Base-by-base conservation (phyloP, 2,888 invertebrate species). In the Apotomis turbidana region DNA sequence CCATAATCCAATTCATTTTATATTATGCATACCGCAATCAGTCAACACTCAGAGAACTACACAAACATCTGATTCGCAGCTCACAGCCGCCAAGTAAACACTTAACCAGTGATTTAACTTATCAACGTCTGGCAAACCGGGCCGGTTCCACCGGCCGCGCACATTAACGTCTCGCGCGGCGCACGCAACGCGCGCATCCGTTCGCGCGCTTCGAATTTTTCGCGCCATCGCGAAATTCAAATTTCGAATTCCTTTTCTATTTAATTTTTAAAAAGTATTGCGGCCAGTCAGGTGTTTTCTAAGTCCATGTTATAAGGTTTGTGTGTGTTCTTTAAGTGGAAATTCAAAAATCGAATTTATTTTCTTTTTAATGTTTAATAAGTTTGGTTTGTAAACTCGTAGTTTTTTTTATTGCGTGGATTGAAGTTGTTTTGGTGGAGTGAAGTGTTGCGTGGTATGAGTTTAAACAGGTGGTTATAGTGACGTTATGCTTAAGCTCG, bases 111-210 rank as follows among this genome's bases (percentile, higher is more conserved):
- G 61, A 68, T 67, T 71, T 68, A 71, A 71, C 66, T 71, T 71
- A 71, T 71, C 71, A 61, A n/a, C 27, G 62, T 12, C 60, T 55
- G 52, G 41, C 67, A 57, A 82, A 81, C 82, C 81, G 82, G 78
- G 78, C 77, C n/a, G 83, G 87, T 87, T 85, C 87, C 83, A 83
- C 78, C 77, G 83, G 82, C 84, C 81, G 78, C 85, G 85, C 86
- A 85, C 90, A 91, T 88, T 89, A 81, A 84, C 87, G 84, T 81
- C 82, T 76, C 76, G 84, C 87, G 77, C 85, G 79, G 76, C 76
- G 86, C 89, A 88, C 90, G 90, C 90, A 90, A 88, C 91, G 90
- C 91, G 85, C 91, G 90, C 87, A 82, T 86, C 83, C 81, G 80
- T 75, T 68, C 76, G 83, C 86, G 87, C 89, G 89, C 85, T 84